Base-by-base conservation (phyloP, 2,113 vertebrate species). In the Promerops cafer region DNA sequence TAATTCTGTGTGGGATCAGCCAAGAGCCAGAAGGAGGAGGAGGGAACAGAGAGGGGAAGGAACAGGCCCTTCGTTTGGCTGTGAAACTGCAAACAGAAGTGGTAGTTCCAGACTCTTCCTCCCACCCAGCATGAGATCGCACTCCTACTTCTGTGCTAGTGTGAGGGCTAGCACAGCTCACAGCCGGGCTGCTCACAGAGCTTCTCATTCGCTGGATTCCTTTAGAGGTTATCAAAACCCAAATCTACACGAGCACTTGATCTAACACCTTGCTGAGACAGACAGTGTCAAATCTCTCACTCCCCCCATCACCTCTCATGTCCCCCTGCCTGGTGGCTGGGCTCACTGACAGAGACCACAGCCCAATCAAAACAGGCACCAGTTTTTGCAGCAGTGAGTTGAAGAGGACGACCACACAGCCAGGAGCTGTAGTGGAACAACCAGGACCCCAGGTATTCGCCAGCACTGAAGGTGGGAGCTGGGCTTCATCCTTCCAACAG, bases 71-170 rank as follows among this genome's bases (percentile, higher is more conserved):
- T 82, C 17, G 0, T 59, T 79, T 91, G 84, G 74, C 93, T 12
- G 6, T 56, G 78, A 87, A 95, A 93, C 84, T 96, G 84, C 84
- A 85, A 93, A 91, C 87, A 89, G 87, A 94, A 96, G 81, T 64
- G 81, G 78, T 21, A 93, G 87, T 31, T 81, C 84, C 93, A 78
- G 84, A 63, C 77, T 87, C 74, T 84, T 94, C 92, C 84, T 87
- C 95, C 78, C 52, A 82, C 70, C 56, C 78, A 84, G 87, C 40
- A 11, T 28, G 65, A 33, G 1, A 56, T 23, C 0, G 0, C 60
- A 40, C 40, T 89, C 85, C 39, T 61, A 59, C 80, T 83, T 70
- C 65, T 85, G 81, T 31, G 64, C 40, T 60, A 47, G 39, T 2
- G 0, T 13, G 54, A 87, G 52, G 39, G 52, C 56, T 70, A 45